Percentiles rank a stretch among this genome's conserved stretches.
phyloP scores from a whole-genome alignment of 2,113 vertebrate genomes.

The Spilogale gracilis region DNA sequence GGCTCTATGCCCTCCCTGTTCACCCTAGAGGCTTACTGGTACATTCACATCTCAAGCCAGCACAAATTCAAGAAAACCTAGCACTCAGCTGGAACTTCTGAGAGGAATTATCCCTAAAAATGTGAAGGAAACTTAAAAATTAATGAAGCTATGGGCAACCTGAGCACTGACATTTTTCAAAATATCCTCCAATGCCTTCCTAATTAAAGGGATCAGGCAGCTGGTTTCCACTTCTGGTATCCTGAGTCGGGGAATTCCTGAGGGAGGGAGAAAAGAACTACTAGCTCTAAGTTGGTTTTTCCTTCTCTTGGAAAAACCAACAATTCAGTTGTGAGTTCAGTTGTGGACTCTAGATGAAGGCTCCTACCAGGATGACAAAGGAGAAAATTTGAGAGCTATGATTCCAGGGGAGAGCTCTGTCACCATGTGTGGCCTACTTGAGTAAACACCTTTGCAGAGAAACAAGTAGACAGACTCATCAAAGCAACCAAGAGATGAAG shows the following conservation, averaged over 20 bases:
- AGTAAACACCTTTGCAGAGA: background rate
- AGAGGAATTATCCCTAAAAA: background rate
- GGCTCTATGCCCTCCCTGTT: background rate
- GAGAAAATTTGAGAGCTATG: background rate
- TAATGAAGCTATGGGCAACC: slow-evolving; percentile 43
- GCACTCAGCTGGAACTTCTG: background rate
- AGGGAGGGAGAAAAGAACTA: background rate
- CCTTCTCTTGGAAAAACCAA: slow-evolving; percentile 17
- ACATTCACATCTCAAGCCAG: background rate
- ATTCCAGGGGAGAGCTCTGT: background rate
- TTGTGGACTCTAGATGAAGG: background rate
- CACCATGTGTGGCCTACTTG: rapidly evolving
- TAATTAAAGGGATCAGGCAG: slow-evolving; percentile 35
- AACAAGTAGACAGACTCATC: background rate
- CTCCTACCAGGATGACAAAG: background rate
- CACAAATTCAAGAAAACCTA: background rate
- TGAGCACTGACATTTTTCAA: background rate
- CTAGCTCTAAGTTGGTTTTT: background rate
- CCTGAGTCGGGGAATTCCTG: background rate
- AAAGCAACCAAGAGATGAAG: background rate
- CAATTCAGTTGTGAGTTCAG: background rate
- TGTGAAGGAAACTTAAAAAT: slow-evolving; percentile 57
- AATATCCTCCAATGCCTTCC: background rate
- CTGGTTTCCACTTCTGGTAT: background rate
- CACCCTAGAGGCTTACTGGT: background rate